Conservation (phyloP, 2,888 invertebrate genomes). For the Philaethria dido region DNA sequence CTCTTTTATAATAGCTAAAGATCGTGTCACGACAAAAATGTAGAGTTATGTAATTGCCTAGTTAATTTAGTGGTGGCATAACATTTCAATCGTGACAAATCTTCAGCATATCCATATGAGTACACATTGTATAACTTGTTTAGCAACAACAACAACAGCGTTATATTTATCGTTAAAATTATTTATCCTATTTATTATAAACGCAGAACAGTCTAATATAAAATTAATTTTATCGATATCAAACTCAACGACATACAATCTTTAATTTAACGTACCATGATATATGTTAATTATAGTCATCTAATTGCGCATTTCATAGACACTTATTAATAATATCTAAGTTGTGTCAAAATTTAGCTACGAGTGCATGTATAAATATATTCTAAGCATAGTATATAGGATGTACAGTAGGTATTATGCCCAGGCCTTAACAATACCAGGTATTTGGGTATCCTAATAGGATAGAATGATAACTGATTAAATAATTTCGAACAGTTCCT, state of each 20-base stretch:
- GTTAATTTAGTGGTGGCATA: slow-evolving; percentile 1
- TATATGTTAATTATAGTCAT: slow-evolving; percentile 42
- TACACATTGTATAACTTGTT: slow-evolving; percentile 78
- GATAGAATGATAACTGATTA: slow-evolving; percentile 18
- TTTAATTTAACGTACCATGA: slow-evolving; percentile 41
- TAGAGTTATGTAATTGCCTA: not conserved
- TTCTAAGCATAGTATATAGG: slow-evolving; percentile 58
- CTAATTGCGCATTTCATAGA: slow-evolving; percentile 61
- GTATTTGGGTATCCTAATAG: slow-evolving; percentile 22
- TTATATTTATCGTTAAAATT: slow-evolving; percentile 75
- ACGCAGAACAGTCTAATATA: slow-evolving; percentile 58
- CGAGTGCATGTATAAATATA: slow-evolving; percentile 52
- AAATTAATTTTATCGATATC: slow-evolving; percentile 49
- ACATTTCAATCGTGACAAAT: slow-evolving; percentile 54
- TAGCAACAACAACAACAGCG: slow-evolving; percentile 84
- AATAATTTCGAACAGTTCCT: not conserved
- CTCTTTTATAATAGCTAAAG: slow-evolving; percentile 55
- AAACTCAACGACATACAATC: slow-evolving; percentile 47
- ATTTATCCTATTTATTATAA: slow-evolving; percentile 61
- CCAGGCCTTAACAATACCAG: slow-evolving; percentile 39
- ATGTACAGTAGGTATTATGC: slow-evolving; percentile 32
- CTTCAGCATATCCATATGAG: slow-evolving; percentile 55
- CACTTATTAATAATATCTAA: slow-evolving; percentile 57
- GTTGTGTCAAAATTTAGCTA: slow-evolving; percentile 64
- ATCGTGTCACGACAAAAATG: slow-evolving; percentile 56